Percentiles rank a stretch among this genome's conserved stretches.
Evolutionary conservation across 2,888 invertebrate genomes (phyloP).

Genomic region (Globia sparganii): DNA sequence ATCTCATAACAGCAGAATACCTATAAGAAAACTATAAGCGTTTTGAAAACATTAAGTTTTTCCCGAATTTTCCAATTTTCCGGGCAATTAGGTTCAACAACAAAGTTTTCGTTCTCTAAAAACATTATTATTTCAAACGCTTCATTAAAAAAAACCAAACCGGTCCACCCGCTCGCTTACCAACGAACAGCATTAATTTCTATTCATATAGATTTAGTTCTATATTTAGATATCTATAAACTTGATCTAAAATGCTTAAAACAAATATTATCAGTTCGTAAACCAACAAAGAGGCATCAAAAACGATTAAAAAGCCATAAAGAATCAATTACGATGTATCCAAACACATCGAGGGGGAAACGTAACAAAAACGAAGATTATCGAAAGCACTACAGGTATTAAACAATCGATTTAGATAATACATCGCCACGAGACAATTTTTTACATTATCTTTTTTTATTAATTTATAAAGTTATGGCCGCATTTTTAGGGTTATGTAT

Average conservation of each 20-base stretch:
- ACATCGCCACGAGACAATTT: constrained; percentile 68
- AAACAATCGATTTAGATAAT: constrained; percentile 80
- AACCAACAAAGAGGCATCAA: constrained; percentile 41
- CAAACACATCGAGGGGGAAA: constrained; percentile 56
- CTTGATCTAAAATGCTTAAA: constrained; percentile 15
- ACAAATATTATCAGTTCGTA: constrained; percentile 19
- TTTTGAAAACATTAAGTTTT: background rate
- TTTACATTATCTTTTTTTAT: constrained; percentile 62
- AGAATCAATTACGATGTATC: constrained; percentile 62
- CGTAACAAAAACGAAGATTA: constrained; percentile 63
- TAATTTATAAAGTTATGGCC: constrained; percentile 39
- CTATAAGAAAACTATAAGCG: too few relatives aligned
- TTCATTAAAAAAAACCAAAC: background rate
- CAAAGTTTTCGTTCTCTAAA: background rate
- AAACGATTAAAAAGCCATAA: constrained; percentile 63
- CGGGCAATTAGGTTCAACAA: background rate
- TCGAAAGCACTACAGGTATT: constrained; percentile 62
- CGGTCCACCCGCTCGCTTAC: background rate
- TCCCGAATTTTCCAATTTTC: background rate
- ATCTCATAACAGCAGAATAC: background rate
- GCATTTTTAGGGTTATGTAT: constrained; percentile 54
- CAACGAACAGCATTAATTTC: background rate
- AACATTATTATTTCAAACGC: background rate
- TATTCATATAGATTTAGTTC: background rate
- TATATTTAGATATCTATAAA: background rate